A percentile compares a stretch with the other conserved stretches of the same genome.
phyloP scores from a whole-genome alignment of 1,140 invertebrate species.

The Telenomus remus region DNA sequence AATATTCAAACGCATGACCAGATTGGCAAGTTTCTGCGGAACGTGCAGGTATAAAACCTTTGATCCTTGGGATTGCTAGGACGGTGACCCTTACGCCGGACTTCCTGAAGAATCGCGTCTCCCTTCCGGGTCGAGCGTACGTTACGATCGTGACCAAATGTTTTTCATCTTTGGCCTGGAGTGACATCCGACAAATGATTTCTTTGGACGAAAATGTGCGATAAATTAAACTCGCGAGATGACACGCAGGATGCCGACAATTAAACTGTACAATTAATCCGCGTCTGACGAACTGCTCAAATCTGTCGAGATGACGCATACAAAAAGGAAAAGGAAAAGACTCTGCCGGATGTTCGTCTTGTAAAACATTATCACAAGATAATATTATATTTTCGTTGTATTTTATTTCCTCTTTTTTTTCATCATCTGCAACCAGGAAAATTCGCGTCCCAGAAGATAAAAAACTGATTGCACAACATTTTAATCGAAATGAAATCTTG shows the following conservation, averaged over 20 bases:
- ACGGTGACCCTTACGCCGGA: constrained; percentile 50
- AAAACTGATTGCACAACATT: too few species aligned
- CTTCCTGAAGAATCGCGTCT: constrained; percentile 54
- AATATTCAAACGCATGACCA: constrained; percentile 35
- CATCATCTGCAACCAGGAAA: too few species aligned
- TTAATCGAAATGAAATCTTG: not conserved
- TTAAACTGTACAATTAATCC: not conserved
- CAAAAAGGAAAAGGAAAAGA: not conserved
- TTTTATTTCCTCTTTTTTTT: too few species aligned
- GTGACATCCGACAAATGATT: constrained; percentile 46
- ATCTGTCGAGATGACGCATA: not conserved
- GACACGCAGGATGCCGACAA: not conserved
- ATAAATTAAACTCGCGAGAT: not conserved
- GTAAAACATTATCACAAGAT: not conserved
- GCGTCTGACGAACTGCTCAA: not conserved
- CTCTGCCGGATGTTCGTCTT: not conserved
- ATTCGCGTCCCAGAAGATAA: not conserved
- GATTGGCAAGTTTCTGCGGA: constrained; percentile 54
- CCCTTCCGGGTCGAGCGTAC: constrained; percentile 24
- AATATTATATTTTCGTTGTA: not conserved
- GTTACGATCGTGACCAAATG: constrained; percentile 39
- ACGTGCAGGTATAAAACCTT: constrained; percentile 69
- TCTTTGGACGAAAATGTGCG: constrained; percentile 9
- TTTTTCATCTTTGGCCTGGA: constrained; percentile 31
- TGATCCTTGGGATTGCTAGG: constrained; percentile 55